Base-by-base conservation (phyloP, 2,797 vertebrate genomes). In the Spatula versicolor region DNA sequence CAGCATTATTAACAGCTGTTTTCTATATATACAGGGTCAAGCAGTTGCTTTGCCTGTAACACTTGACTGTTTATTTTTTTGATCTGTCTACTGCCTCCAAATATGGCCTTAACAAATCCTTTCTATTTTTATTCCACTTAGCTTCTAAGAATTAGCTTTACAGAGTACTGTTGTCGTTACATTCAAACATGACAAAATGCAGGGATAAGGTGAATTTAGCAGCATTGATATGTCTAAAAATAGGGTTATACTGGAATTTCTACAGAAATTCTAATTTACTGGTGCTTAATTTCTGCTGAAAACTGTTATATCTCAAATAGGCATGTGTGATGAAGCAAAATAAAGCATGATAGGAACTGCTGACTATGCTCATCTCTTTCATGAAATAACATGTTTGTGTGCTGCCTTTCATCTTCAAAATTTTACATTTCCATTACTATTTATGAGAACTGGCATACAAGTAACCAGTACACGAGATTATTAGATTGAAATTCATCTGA, bases 131-230 rank as follows among this genome's bases (percentile, higher is more conserved):
- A 55, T 90, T 69, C 54, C 7, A 18, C 15, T 73, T n/a, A 11
- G 20, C 48, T 90, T 73, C 46, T 59, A 76, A 86, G 59, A 94
- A 90, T 77, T 88, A 79, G 22, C 60, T 95, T 81, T 92, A 76
- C 81, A 91, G 67, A n/a, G 59, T 35, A 56, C 22, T 45, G 13
- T 55, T 85, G 35, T 82, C 35, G 16, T 19, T 79, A 20, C 18
- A 41, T 13, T 94, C 85, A 31, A 75, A 52, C 16, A 9, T 45
- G 64, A 83, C 39, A 54, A 86, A 90, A 74, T 80, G 56, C 67
- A 80, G 85, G 43, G 39, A 43, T 74, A 69, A 55, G 13, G 50
- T 39, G 35, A 92, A 13, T 31, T 13, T 3, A 2, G 28, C 39
- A 0, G 0, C 28, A 88, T 83, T 84, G 9, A 3, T 35, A 11